phyloP scores from a whole-genome alignment of 2,113 vertebrate species.

The Pterocles gutturalis region DNA sequence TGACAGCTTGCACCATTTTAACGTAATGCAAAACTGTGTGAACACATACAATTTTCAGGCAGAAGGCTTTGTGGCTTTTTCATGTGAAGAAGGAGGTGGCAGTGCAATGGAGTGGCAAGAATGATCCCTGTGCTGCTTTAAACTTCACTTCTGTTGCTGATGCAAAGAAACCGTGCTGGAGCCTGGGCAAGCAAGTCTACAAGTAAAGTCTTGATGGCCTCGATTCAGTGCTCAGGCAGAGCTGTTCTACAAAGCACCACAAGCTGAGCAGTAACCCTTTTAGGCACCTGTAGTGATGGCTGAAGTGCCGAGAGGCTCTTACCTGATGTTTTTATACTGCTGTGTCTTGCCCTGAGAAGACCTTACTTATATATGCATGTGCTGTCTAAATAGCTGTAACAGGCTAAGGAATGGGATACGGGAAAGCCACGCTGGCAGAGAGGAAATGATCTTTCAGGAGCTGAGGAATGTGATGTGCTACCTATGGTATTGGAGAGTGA shows the following conservation, averaged over 20 bases:
- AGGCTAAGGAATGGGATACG: fast-evolving
- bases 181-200: not conserved
- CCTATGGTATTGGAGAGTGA: not conserved
- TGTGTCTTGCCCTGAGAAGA: not conserved
- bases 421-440: fast-evolving
- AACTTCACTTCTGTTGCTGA: not conserved
- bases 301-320: not conserved
- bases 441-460: not conserved
- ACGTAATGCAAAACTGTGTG: not conserved
- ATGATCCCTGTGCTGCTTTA: not conserved
- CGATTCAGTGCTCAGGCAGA: too few species aligned
- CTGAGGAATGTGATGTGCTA: not conserved
- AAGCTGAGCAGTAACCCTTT: fast-evolving
- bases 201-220: not conserved
- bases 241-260: not conserved
- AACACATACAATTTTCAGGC: not conserved
- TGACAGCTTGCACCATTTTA: not conserved
- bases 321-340: not conserved
- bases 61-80: not conserved
- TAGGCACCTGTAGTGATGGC: fast-evolving
- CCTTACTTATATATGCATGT: not conserved
- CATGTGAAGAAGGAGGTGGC: not conserved
- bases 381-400: not conserved
- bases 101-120: not conserved
- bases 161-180: not conserved